Evolutionary conservation across 2,888 invertebrate genomes (phyloP), one percentile per base, ranked within the genome.

Genomic region (Chalcosyrphus nemorum): DNA sequence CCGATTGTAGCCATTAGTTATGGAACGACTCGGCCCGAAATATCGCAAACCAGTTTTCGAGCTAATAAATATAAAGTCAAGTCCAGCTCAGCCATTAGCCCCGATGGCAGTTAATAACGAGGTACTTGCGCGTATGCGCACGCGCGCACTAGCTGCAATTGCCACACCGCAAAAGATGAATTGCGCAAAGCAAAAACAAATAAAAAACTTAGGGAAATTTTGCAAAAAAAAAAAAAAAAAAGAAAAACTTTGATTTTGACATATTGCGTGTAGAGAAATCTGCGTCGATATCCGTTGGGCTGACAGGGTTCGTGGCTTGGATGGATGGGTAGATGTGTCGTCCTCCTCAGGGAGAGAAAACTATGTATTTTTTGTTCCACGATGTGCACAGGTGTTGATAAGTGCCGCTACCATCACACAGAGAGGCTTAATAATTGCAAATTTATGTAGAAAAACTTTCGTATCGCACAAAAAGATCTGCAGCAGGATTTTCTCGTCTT

Each of bases 401-500:
- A 2, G 4, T 6, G 15, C 59, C 52, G 4, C 38, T 38, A 1
- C 29, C 45, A 35, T 38, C 77, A 45, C 32, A 19, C 17, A 17
- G 15, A 29, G 65, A 78, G 63, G n/a, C n/a, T n/a, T n/a, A n/a
- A n/a, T 75, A 56, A 74, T 78, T 74, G 78, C 57, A 78, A 74
- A 78, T 78, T 74, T 74, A 84, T 78, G 68, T 70, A 78, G 65
- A 75, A 70, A 80, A 80, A 75, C 82, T 74, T 68, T 84, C 78
- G 50, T 74, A 84, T 84, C 74, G 35, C 19, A 54, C 52, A 19
- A 29, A 19, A 29, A 43, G 52, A 78, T 84, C 74, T 50, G n/a
- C 56, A 75, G 50, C 84, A 74, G 74, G 84, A 84, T 84, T 84
- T 84, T 75, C 84, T 24, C 45, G 70, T 78, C 78, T 70, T 52